phyloP scores from a whole-genome alignment of 2,113 vertebrate genomes.

The Tinamus guttatus region DNA sequence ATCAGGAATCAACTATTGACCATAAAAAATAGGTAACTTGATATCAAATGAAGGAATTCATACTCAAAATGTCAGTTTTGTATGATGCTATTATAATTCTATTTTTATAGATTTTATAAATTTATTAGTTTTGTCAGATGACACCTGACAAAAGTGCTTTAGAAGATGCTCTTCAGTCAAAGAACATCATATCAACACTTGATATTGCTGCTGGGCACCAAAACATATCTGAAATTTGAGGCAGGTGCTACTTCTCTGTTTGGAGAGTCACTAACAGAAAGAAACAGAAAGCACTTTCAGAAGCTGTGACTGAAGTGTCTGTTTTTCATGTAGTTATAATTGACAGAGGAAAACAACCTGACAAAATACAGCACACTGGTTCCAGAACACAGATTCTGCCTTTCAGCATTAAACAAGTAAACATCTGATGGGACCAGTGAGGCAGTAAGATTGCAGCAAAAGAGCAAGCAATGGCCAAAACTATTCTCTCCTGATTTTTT shows the following conservation, averaged over 20 bases:
- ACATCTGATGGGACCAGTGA: background rate
- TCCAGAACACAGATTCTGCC: slow-evolving; percentile 18
- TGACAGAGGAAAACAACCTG: slow-evolving; percentile 30
- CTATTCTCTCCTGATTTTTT: background rate
- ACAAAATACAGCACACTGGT: background rate
- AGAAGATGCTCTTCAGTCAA: background rate
- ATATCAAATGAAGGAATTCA: background rate
- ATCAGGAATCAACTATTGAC: background rate
- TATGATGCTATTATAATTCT: background rate
- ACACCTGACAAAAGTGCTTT: background rate
- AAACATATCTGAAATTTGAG: background rate
- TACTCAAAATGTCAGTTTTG: background rate
- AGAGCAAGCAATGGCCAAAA: slow-evolving; percentile 13
- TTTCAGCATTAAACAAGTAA: background rate
- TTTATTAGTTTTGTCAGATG: background rate
- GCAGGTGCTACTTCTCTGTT: background rate
- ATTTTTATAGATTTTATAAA: background rate
- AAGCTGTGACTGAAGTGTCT: background rate
- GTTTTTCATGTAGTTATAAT: background rate
- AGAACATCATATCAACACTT: background rate
- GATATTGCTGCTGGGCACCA: background rate
- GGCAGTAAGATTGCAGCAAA: background rate
- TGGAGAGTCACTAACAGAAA: background rate
- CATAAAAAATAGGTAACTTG: background rate
- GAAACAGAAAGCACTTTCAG: background rate